Conservation (phyloP, 2,797 vertebrate species). For the Sparidentex hasta region DNA sequence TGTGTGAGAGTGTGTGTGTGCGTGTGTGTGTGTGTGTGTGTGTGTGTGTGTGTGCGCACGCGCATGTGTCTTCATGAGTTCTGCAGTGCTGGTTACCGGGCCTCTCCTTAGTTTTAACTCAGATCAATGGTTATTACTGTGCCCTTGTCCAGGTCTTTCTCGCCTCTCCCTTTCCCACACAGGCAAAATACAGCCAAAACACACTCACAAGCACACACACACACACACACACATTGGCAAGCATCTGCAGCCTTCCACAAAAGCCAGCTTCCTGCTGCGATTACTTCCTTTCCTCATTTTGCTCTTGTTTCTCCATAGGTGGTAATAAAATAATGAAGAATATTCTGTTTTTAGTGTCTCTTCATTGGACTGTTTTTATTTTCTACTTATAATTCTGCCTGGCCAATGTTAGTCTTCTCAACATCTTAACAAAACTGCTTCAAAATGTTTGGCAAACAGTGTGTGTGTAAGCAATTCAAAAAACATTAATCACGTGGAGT, state of each 20-base stretch:
- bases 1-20: neutral
- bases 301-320: constrained; percentile 40
- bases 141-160: constrained; percentile 75
- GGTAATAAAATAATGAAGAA: constrained; percentile 47
- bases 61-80: constrained; percentile 38
- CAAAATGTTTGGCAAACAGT: neutral
- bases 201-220: constrained; percentile 1
- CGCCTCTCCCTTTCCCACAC: constrained; percentile 23
- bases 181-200: constrained; percentile 20
- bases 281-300: constrained; percentile 59
- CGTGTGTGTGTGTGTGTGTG: neutral
- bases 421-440: constrained; percentile 3
- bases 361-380: neutral
- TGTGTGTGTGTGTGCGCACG: neutral
- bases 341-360: constrained; percentile 25
- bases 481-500: neutral
- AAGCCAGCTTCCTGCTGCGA: constrained; percentile 55
- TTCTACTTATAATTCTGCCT: neutral
- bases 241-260: constrained; percentile 52
- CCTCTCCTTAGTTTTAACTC: constrained; percentile 79
- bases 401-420: constrained; percentile 2
- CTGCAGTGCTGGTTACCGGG: constrained; percentile 73
- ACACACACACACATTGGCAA: constrained; percentile 18
- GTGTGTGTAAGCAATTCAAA: neutral
- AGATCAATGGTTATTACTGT: constrained; percentile 84